These are phyloP conservation scores for Rhogogaster chlorosoma DNA, from an alignment of 2,888 invertebrate species.

Conservation along the genomic window DNA sequence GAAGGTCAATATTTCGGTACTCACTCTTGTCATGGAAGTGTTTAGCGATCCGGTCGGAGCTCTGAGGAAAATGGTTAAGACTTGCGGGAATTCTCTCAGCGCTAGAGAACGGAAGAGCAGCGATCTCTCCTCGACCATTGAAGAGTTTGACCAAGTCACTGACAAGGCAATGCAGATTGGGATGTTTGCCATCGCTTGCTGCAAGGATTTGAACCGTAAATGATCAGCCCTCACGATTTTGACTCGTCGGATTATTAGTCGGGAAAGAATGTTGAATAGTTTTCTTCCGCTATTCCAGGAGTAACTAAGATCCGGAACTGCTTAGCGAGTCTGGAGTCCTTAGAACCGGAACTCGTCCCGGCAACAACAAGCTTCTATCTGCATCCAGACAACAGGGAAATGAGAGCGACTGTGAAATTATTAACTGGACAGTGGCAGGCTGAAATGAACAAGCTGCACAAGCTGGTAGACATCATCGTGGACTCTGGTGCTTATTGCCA, in stretches of 20 bases:
- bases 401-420: slow-evolving; percentile 78
- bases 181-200: slow-evolving; percentile 84
- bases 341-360: slow-evolving; percentile 85
- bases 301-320: slow-evolving; percentile 82
- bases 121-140: slow-evolving; percentile 80
- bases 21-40: slow-evolving; percentile 81
- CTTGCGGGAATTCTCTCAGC: slow-evolving; percentile 71
- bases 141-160: slow-evolving; percentile 84
- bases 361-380: slow-evolving; percentile 79
- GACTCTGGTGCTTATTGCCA: slow-evolving; percentile 86
- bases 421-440: slow-evolving; percentile 82
- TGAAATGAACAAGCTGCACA: slow-evolving; percentile 81
- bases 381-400: slow-evolving; percentile 78
- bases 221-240: slow-evolving; percentile 52
- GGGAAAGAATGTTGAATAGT: neutral
- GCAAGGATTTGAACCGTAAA: slow-evolving; percentile 78
- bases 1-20: slow-evolving; percentile 83
- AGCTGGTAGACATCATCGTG: slow-evolving; percentile 83
- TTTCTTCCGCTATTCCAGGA: slow-evolving; percentile 77
- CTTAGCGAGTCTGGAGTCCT: slow-evolving; percentile 84
- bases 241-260: neutral
- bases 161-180: slow-evolving; percentile 86
- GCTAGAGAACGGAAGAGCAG: slow-evolving; percentile 66
- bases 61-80: slow-evolving; percentile 72
- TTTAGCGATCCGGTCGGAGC: slow-evolving; percentile 72